phyloP scores from a whole-genome alignment of 1,140 invertebrate species.

The Stegodyphus mimosarum region DNA sequence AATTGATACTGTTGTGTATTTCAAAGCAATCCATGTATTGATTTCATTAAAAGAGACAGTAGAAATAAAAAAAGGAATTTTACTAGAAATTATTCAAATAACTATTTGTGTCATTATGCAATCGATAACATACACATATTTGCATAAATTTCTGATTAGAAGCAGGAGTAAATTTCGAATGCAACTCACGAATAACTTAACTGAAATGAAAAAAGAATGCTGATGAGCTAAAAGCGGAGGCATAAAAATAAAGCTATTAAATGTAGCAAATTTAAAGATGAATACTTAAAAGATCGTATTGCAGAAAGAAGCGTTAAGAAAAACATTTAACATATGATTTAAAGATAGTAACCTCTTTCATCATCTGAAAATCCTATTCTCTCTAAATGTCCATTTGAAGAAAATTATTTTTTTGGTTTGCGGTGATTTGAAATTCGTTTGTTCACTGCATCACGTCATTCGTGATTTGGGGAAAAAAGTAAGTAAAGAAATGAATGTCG shows the following conservation, averaged over 20 bases:
- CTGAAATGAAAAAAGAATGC: neutral
- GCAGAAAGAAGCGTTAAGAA: neutral
- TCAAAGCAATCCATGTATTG: no score
- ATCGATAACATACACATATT: neutral
- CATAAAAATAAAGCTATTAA: neutral
- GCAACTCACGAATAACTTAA: neutral
- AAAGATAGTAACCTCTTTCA: slow-evolving; percentile 37
- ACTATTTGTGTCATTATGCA: slow-evolving; percentile 3
- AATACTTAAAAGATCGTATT: slow-evolving; percentile 23
- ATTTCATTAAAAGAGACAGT: no score
- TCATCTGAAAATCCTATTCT: neutral
- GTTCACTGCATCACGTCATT: neutral
- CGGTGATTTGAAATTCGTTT: slow-evolving; percentile 35
- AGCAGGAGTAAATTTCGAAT: neutral
- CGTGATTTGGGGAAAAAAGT: neutral
- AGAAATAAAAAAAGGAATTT: no score
- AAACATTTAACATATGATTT: slow-evolving; percentile 9
- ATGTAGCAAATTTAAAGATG: slow-evolving; percentile 4
- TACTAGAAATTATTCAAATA: no score
- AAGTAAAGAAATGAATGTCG: neutral
- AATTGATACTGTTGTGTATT: no score
- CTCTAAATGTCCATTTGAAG: slow-evolving; percentile 21
- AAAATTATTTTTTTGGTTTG: slow-evolving; percentile 9
- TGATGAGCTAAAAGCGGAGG: neutral
- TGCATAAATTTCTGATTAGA: no score